A percentile compares a stretch with the other conserved stretches of the same genome.
Evolutionary conservation across 2,888 invertebrate genomes (phyloP).

Genomic region (Dichetophora obliterata): DNA sequence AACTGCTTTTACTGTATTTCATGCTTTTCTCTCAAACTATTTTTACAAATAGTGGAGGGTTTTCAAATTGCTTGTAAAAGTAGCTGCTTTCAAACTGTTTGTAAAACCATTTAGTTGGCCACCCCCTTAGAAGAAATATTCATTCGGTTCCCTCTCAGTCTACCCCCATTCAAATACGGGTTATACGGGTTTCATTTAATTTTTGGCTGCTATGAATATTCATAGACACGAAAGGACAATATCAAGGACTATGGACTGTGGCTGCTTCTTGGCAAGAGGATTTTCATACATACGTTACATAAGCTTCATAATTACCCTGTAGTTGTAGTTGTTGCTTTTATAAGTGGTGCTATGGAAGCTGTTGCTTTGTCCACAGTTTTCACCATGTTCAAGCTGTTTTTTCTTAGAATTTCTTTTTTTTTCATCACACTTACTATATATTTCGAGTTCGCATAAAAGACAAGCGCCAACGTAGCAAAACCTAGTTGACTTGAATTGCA

Average conservation of each 20-base stretch:
- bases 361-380: not conserved
- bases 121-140: not conserved
- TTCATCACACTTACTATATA: not conserved
- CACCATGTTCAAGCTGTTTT: not conserved
- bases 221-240: constrained; percentile 65
- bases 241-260: constrained; percentile 19
- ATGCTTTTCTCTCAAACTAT: constrained; percentile 8
- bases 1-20: not conserved
- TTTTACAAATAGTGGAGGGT: constrained; percentile 15
- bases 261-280: constrained; percentile 4
- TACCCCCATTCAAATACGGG: not conserved
- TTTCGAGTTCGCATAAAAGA: not conserved
- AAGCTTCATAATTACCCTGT: constrained; percentile 1
- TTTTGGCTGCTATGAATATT: constrained; percentile 63
- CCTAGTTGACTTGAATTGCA: not conserved
- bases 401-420: too few relatives aligned
- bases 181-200: constrained; percentile 15
- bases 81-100: too few relatives aligned
- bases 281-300: constrained; percentile 4
- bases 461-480: not conserved
- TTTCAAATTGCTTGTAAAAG: constrained; percentile 7
- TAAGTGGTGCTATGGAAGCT: not conserved
- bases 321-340: not conserved
- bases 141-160: not conserved
- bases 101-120: constrained; percentile 25